Conservation (phyloP, 2,888 invertebrate genomes). For the Amphimallon solstitiale region DNA sequence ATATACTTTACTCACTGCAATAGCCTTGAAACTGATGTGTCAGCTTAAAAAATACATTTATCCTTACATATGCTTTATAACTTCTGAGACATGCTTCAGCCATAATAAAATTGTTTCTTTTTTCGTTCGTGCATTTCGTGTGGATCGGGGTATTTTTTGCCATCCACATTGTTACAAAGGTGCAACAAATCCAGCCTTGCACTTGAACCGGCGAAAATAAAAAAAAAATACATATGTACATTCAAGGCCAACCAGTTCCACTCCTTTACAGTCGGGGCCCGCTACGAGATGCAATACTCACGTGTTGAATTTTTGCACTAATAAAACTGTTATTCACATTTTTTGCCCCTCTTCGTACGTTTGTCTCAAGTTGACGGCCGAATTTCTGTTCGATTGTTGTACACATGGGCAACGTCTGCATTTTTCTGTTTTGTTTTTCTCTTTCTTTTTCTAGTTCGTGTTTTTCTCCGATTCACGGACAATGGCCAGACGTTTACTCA, state of each 20-base stretch:
- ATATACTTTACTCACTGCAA: too few species aligned
- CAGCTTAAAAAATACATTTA: too few species aligned
- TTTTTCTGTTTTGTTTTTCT: conserved; percentile 3
- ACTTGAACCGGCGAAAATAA: conserved; percentile 56
- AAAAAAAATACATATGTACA: conserved; percentile 45
- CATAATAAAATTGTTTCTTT: neutral
- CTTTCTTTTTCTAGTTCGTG: conserved; percentile 3
- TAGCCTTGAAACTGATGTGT: too few species aligned
- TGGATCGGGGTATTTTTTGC: neutral
- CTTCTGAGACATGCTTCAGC: too few species aligned
- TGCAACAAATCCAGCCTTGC: conserved; percentile 53
- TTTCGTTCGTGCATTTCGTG: neutral
- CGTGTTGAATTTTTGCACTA: conserved; percentile 42
- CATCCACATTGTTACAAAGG: conserved; percentile 32
- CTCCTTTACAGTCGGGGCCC: conserved; percentile 39
- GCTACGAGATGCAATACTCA: conserved; percentile 34
- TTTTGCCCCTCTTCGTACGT: conserved; percentile 28
- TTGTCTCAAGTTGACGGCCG: conserved; percentile 23
- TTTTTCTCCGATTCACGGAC: conserved; percentile 17
- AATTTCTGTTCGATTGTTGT: conserved; percentile 28
- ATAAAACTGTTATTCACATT: conserved; percentile 49
- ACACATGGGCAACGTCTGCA: conserved; percentile 32
- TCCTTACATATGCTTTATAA: too few species aligned
- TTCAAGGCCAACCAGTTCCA: conserved; percentile 52
- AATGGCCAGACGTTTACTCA: conserved; percentile 15